phyloP scores from a whole-genome alignment of 2,888 invertebrate genomes.

The Drepanosiphum platanoidis region DNA sequence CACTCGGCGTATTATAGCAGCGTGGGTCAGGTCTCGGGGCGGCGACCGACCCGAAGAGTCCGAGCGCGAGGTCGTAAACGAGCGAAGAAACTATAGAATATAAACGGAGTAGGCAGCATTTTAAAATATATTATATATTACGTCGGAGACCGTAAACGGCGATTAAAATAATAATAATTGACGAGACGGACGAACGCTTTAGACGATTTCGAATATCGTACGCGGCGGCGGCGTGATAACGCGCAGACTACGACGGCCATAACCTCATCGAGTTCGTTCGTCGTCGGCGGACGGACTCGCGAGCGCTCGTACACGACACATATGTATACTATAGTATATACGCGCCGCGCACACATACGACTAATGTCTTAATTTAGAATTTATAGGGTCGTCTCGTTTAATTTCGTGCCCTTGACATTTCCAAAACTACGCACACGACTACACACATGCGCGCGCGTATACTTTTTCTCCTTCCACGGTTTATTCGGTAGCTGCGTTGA shows the following conservation, averaged over 20 bases:
- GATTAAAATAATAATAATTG: no score
- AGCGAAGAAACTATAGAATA: no score
- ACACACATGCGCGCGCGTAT: background rate
- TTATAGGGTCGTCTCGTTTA: slow-evolving; percentile 14
- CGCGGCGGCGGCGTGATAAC: background rate
- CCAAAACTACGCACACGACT: background rate
- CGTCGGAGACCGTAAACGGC: no score
- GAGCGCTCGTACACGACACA: background rate
- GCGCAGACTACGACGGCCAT: background rate
- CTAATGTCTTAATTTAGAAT: slow-evolving; percentile 38
- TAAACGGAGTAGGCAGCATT: no score
- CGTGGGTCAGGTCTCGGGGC: no score
- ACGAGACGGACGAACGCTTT: no score
- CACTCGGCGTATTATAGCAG: no score
- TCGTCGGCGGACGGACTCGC: background rate
- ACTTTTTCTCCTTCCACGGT: background rate
- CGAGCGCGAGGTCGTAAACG: no score
- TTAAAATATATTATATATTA: no score
- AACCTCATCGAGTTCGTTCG: background rate
- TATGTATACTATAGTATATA: background rate
- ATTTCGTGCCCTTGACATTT: slow-evolving; percentile 38
- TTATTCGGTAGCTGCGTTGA: slow-evolving; percentile 32
- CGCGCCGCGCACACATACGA: background rate
- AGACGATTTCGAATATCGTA: no score
- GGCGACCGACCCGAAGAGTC: no score